Evolutionary conservation across 2,888 invertebrate genomes (phyloP).

Genomic region (Cryptosula pallasiana): DNA sequence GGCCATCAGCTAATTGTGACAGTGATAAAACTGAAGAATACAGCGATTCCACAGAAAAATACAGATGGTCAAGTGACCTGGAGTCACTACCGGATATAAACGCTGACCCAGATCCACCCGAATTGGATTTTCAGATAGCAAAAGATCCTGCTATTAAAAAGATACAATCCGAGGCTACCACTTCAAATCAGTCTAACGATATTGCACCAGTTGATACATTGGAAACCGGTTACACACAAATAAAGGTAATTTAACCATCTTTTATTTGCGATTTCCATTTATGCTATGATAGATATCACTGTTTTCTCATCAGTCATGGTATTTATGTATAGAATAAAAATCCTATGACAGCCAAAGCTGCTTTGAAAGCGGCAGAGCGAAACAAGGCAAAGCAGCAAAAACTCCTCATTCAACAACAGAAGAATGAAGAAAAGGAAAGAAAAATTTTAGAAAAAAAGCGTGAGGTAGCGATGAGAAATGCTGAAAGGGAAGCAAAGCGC

Average conservation of each 20-base stretch:
- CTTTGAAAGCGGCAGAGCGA: not conserved
- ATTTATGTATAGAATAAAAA: not conserved
- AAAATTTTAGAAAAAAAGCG: not conserved
- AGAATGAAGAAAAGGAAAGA: slow-evolving; percentile 16
- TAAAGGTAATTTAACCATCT: no score
- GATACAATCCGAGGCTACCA: no score
- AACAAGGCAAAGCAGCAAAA: not conserved
- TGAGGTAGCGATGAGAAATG: not conserved
- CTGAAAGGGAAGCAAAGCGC: not conserved
- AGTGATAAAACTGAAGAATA: slow-evolving; percentile 8
- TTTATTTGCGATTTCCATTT: no score
- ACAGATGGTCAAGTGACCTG: slow-evolving; percentile 3
- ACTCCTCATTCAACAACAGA: not conserved
- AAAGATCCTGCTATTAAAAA: no score
- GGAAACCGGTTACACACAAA: no score
- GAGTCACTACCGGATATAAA: not conserved
- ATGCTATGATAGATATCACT: no score
- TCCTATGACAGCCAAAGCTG: not conserved
- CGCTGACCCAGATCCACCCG: not conserved
- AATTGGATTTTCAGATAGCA: no score
- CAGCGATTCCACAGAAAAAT: slow-evolving; percentile 11
- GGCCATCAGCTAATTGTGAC: not conserved
- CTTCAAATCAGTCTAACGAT: no score
- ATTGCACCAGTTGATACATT: no score
- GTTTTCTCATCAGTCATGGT: not conserved